Evolutionary conservation across 2,113 vertebrate species (phyloP).

Genomic region (Daubentonia madagascariensis): DNA sequence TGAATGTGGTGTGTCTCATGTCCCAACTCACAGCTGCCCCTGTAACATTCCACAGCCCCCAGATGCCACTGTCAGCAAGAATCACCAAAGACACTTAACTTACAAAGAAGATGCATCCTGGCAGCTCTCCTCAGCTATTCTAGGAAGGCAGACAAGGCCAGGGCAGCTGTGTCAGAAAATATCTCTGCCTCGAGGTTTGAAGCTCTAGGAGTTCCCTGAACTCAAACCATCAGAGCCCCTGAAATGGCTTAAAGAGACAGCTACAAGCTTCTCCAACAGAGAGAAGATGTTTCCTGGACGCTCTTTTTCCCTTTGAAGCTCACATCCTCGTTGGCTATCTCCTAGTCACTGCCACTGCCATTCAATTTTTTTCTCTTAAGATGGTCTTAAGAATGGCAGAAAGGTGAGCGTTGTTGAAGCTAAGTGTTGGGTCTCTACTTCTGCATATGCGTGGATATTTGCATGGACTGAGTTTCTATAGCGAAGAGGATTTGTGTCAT

Average conservation of each 20-base stretch:
- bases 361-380: not conserved
- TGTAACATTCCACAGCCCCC: not conserved
- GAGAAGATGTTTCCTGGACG: not conserved
- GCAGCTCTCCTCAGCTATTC: not conserved
- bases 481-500: not conserved
- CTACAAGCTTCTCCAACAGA: not conserved
- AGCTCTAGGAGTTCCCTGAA: not conserved
- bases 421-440: not conserved
- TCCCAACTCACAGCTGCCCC: not conserved
- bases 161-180: conserved; percentile 21
- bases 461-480: not conserved
- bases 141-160: not conserved
- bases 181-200: not conserved
- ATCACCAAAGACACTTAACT: not conserved
- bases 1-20: fast-evolving
- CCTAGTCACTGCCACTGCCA: not conserved
- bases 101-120: not conserved
- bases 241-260: conserved; percentile 23
- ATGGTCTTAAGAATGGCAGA: not conserved
- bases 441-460: not conserved
- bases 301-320: not conserved
- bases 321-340: not conserved
- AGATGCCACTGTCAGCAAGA: not conserved
- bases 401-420: not conserved
- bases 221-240: conserved; percentile 6